Percentiles rank a stretch among this genome's conserved stretches.
phyloP scores from a whole-genome alignment of 2,888 invertebrate species.

The Glaucopsyche alexis region DNA sequence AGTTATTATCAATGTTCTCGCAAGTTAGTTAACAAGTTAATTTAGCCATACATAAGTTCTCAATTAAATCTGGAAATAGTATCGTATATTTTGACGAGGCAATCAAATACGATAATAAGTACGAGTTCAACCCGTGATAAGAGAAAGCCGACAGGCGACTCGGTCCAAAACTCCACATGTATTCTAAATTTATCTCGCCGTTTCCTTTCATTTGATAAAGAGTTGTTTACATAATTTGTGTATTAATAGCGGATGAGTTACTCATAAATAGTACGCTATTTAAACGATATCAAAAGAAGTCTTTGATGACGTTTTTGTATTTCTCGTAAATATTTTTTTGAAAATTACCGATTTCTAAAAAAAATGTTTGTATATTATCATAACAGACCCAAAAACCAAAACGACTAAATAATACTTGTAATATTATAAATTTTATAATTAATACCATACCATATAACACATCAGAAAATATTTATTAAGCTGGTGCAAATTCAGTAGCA shows the following conservation, averaged over 20 bases:
- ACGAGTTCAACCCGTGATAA: conserved; percentile 53
- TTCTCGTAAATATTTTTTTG: background rate
- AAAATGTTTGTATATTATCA: too few relatives aligned
- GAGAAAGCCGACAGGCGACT: conserved; percentile 50
- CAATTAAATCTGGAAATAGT: conserved; percentile 17
- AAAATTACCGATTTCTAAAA: background rate
- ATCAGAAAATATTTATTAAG: conserved; percentile 13
- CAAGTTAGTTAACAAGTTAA: background rate
- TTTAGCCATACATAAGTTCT: background rate
- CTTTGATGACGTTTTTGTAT: background rate
- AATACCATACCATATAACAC: background rate
- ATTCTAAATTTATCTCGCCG: conserved; percentile 55
- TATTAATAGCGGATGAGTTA: conserved; percentile 44
- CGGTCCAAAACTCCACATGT: conserved; percentile 41
- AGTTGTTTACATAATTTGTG: conserved; percentile 49
- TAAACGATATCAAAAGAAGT: conserved; percentile 4
- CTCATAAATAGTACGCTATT: conserved; percentile 23
- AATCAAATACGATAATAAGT: conserved; percentile 46
- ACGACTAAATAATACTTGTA: background rate
- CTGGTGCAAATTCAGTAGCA: conserved; percentile 39
- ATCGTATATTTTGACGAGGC: conserved; percentile 33
- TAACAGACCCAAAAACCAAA: too few relatives aligned
- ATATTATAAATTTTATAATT: background rate
- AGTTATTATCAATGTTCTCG: background rate
- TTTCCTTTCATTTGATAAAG: conserved; percentile 56